Percentiles rank a stretch among this genome's conserved stretches.
Conservation (phyloP, 1,140 invertebrate species). For the Eurytemora carolleeae region DNA sequence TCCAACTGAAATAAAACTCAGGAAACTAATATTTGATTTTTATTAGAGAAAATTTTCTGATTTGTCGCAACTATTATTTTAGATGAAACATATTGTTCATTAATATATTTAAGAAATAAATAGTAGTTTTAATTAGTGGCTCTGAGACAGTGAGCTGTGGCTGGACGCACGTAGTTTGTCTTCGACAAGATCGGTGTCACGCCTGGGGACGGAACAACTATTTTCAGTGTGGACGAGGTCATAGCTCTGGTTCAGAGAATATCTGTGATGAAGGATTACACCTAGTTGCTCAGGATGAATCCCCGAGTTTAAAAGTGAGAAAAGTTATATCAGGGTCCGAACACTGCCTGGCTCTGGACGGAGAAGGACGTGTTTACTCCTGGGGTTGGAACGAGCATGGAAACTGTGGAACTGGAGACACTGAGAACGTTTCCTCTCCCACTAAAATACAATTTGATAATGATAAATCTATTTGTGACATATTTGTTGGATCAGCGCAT, state of each 20-base stretch:
- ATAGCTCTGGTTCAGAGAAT: neutral
- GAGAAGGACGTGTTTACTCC: constrained; percentile 35
- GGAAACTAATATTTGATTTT: no score
- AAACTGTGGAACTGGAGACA: constrained; percentile 51
- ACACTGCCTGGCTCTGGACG: constrained; percentile 2
- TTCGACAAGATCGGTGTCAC: neutral
- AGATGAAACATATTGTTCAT: no score
- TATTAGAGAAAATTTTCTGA: no score
- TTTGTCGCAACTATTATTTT: no score
- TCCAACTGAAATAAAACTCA: no score
- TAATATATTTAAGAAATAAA: no score
- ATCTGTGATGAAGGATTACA: neutral
- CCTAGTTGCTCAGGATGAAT: neutral
- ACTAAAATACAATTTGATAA: constrained; percentile 23
- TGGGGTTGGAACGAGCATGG: constrained; percentile 86
- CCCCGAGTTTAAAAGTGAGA: neutral
- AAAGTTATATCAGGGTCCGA: constrained; percentile 6
- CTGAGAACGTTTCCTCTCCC: constrained; percentile 35
- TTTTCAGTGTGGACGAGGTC: neutral
- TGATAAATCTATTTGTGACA: constrained; percentile 22
- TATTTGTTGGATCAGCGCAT: constrained; percentile 33
- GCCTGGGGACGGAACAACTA: constrained; percentile 9
- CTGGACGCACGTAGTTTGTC: constrained; percentile 6
- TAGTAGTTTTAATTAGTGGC: no score
- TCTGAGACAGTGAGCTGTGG: neutral